These are phyloP conservation scores for Sialia sialis DNA, from an alignment of 2,113 vertebrate species.

Conservation along the genomic window DNA sequence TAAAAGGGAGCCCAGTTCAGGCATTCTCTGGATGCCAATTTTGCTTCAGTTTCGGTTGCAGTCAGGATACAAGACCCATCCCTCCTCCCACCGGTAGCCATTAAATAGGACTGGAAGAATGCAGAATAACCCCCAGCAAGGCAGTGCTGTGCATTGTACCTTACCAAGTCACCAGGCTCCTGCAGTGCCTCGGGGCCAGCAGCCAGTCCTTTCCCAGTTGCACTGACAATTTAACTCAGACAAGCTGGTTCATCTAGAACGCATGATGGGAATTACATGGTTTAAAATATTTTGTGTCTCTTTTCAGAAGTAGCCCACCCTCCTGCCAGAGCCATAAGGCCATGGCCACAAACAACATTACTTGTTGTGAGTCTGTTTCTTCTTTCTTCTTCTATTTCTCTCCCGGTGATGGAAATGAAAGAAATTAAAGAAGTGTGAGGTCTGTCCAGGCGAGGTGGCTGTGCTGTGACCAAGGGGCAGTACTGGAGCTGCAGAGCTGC, in stretches of 20 bases:
- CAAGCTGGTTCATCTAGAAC: not conserved
- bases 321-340: not conserved
- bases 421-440: not conserved
- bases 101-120: not conserved
- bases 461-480: not conserved
- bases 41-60: not conserved
- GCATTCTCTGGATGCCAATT: not conserved
- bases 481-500: not conserved
- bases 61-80: not conserved
- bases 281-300: not conserved
- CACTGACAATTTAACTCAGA: not conserved
- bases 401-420: not conserved
- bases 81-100: not conserved
- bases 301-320: not conserved
- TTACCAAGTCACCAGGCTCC: not conserved
- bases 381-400: not conserved
- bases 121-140: not conserved
- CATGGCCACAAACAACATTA: not conserved
- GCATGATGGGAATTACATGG: not conserved
- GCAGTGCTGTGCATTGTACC: not conserved
- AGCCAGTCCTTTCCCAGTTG: not conserved
- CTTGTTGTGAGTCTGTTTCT: not conserved
- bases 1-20: not conserved
- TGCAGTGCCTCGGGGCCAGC: rapidly evolving
- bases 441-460: not conserved